Evolutionary conservation across 2,797 vertebrate genomes (phyloP), one percentile per base, ranked within the genome.

Genomic region (Fundulus diaphanus): DNA sequence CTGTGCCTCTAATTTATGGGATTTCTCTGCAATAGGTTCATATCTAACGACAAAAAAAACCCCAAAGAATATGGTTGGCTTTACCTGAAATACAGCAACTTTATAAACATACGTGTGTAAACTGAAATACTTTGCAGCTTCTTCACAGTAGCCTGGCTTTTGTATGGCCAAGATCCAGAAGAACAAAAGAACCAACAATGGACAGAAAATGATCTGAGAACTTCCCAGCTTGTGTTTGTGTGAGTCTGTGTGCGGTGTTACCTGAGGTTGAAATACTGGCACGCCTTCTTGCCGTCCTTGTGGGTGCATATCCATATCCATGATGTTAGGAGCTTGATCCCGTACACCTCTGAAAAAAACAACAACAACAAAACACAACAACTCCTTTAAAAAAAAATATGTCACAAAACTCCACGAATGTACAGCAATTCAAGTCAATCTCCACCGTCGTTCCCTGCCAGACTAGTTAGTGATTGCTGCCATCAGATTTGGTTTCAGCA

Each of bases 221-320:
- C 48, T 70, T 44, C 8, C 20, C n/a, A 37, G 40, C 18, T 69
- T 49, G 18, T 54, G 73, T 49, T 59, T 22, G 12, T 44, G 27
- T 54, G 51, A 0, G 51, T 49, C 1, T 85, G 72, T 68, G 79
- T 77, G 73, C 49, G 59, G n/a, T 40, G 33, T 63, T 89, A 99
- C 98, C 98, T 98, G 97, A 51, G 96, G 94, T 54, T 97, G 98
- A 93, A 97, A 97, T 69, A 95, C 95, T 59, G 96, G 95, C 88
- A 95, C 94, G 44, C 96, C 91, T 52, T 96, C 96, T 90, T 97
- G 97, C 92, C 96, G 96, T 91, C 96, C 96, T 95, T 97, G 97
- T 74, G 96, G 94, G 81, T 97, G 97, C 35, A 95, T 96, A 90
- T 98, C 97, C 98, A 99, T 99, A 88, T 98, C 96, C 97, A 99